Evolutionary conservation across 2,888 invertebrate species (phyloP).

Genomic region (Stenoptilia bipunctidactyla): DNA sequence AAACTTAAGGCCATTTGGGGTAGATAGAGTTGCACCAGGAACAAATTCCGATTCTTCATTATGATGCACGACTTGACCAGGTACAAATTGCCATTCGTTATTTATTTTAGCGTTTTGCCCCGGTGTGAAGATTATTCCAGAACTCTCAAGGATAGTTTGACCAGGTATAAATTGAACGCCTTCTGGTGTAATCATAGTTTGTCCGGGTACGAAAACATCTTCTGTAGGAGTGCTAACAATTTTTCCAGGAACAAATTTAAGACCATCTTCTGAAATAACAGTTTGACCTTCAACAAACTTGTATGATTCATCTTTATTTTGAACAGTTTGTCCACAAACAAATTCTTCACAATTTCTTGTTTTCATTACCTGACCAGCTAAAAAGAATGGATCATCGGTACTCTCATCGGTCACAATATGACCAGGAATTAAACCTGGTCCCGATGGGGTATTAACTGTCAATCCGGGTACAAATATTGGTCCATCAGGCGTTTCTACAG

Average conservation of each 20-base stretch:
- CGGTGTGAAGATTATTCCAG: conserved; percentile 70
- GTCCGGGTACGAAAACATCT: conserved; percentile 72
- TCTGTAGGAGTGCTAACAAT: conserved; percentile 55
- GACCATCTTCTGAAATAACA: conserved; percentile 71
- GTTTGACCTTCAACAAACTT: conserved; percentile 75
- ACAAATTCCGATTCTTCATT: conserved; percentile 70
- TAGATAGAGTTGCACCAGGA: conserved; percentile 75
- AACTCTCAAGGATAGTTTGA: conserved; percentile 67
- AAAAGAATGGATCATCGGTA: conserved; percentile 73
- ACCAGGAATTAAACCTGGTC: conserved; percentile 80
- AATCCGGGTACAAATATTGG: conserved; percentile 80
- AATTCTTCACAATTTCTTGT: conserved; percentile 71
- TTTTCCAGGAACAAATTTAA: conserved; percentile 75
- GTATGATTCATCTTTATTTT: conserved; percentile 63
- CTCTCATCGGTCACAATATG: conserved; percentile 74
- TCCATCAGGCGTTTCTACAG: conserved; percentile 77
- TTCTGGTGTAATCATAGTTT: conserved; percentile 70
- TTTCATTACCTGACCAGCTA: conserved; percentile 77
- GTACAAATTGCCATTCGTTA: conserved; percentile 74
- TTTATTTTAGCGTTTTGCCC: conserved; percentile 72
- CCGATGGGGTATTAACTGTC: conserved; percentile 76
- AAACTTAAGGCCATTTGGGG: conserved; percentile 74
- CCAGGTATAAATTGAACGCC: conserved; percentile 76
- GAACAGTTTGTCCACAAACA: conserved; percentile 75
- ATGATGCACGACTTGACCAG: conserved; percentile 73